Evolutionary conservation across 1,140 invertebrate genomes (phyloP).

Genomic region (Thalassaphorura encarpata): DNA sequence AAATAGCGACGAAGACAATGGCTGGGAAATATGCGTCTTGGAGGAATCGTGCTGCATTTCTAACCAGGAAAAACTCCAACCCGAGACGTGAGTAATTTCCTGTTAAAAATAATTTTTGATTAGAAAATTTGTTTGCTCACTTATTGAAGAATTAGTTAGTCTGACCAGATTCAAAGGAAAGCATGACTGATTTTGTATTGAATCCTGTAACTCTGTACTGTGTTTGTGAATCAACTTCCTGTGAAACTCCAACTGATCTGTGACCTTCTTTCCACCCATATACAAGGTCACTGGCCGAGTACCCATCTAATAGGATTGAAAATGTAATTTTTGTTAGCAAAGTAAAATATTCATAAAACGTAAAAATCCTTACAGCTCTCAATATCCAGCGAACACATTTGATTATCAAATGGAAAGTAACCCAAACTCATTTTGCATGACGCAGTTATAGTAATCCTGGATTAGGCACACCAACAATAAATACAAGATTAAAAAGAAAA

Average conservation of each 20-base stretch:
- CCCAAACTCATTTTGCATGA: constrained; percentile 18
- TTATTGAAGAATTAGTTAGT: too few relatives aligned
- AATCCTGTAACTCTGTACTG: background rate
- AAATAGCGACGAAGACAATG: background rate
- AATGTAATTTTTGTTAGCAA: too few relatives aligned
- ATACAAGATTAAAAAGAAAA: too few relatives aligned
- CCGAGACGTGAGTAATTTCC: constrained; percentile 6
- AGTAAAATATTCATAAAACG: too few relatives aligned
- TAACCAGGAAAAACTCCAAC: constrained; percentile 18
- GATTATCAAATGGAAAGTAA: constrained; percentile 21
- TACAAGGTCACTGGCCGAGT: background rate
- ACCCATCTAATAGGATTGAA: constrained; percentile 3
- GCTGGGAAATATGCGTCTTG: constrained; percentile 22
- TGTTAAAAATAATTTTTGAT: too few relatives aligned
- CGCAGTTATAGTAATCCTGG: constrained; percentile 8
- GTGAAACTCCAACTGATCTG: background rate
- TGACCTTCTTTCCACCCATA: constrained; percentile 5
- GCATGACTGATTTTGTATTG: background rate
- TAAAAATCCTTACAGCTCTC: constrained; percentile 26
- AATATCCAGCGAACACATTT: constrained; percentile 16
- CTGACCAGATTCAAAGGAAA: too few relatives aligned
- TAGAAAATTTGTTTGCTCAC: too few relatives aligned
- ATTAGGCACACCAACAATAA: too few relatives aligned
- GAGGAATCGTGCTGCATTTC: constrained; percentile 10
- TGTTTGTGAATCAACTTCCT: background rate